Conservation (phyloP, 2,113 vertebrate genomes). For the Campylorhamphus procurvoides region DNA sequence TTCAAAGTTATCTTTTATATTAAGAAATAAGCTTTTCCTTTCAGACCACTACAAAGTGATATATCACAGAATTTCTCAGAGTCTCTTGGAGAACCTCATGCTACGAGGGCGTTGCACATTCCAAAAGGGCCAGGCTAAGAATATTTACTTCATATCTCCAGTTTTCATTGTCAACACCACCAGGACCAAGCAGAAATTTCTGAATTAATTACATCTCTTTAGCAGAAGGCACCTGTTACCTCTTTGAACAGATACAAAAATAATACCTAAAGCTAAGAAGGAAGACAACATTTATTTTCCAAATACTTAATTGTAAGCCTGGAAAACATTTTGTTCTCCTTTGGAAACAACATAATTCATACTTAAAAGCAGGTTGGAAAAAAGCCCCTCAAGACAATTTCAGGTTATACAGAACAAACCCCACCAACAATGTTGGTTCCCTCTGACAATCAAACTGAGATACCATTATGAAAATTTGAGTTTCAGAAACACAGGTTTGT, state of each 20-base stretch:
- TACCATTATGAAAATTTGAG: neutral
- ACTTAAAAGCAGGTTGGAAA: neutral
- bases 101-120: neutral
- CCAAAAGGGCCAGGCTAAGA: neutral
- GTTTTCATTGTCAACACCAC: neutral
- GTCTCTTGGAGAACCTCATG: neutral
- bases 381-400: neutral
- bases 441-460: neutral
- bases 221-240: neutral
- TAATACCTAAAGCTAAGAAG: neutral
- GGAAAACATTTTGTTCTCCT: neutral
- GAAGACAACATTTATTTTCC: neutral
- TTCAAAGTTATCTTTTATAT: slow-evolving; percentile 51
- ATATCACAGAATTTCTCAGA: neutral
- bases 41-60: neutral
- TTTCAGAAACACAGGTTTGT: neutral
- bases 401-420: neutral
- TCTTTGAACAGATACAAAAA: neutral
- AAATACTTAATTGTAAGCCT: neutral
- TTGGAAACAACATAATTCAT: neutral
- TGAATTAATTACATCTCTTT: slow-evolving; percentile 46
- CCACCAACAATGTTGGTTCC: neutral
- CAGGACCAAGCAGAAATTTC: neutral
- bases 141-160: neutral
- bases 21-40: slow-evolving; percentile 16